Evolutionary conservation across 2,888 invertebrate genomes (phyloP).

Genomic region (Oeneis ivallda): DNA sequence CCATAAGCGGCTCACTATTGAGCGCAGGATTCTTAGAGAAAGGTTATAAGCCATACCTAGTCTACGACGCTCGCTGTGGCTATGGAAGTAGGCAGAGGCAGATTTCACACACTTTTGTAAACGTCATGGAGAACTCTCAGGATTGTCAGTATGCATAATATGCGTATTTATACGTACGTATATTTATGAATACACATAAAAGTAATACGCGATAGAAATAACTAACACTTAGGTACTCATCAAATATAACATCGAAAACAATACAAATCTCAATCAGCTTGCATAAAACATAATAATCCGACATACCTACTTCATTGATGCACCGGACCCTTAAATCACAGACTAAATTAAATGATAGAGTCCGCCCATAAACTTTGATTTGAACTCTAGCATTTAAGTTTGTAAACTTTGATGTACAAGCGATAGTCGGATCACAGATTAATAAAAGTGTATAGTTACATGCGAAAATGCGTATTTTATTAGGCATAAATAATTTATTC

Average conservation of each 20-base stretch:
- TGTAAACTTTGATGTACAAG: background rate
- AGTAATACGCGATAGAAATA: background rate
- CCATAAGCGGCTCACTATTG: no score
- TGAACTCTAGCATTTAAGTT: no score
- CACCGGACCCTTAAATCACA: slow-evolving; percentile 11
- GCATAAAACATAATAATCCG: slow-evolving; percentile 10
- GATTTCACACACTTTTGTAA: no score
- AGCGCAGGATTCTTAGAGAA: no score
- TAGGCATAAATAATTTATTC: no score
- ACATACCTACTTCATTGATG: slow-evolving; percentile 25
- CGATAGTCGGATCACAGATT: background rate
- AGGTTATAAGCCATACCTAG: no score
- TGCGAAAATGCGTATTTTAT: no score
- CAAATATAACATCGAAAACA: slow-evolving; percentile 2
- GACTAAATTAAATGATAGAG: slow-evolving; percentile 1
- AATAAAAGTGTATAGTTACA: background rate
- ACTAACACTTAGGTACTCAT: slow-evolving; percentile 15
- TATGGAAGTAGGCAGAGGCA: no score
- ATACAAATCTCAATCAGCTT: slow-evolving; percentile 12
- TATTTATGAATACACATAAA: background rate
- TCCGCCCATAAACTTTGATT: background rate
- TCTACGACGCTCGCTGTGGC: no score
- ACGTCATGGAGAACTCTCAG: no score
- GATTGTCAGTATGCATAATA: no score
- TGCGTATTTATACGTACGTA: no score